These are phyloP conservation scores for Agonopterix alstromeriana DNA, from an alignment of 2,888 invertebrate species.

Conservation along the genomic window DNA sequence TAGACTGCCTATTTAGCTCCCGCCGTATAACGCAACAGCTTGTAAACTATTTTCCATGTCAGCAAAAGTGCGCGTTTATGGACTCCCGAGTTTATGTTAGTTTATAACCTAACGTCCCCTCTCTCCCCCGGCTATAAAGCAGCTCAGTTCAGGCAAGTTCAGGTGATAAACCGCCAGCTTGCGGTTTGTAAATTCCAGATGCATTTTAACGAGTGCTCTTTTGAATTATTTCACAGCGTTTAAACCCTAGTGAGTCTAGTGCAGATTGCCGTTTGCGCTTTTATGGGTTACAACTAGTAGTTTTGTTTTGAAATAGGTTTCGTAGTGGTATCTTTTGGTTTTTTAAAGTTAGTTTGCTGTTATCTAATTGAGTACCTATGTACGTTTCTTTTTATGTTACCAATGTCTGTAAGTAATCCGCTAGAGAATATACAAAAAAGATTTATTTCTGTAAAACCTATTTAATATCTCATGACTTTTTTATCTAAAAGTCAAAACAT, in stretches of 20 bases:
- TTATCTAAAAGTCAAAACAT: too few species aligned
- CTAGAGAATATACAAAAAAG: too few species aligned
- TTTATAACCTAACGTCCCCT: slow-evolving; percentile 22
- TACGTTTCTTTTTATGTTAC: too few species aligned
- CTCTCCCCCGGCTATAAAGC: slow-evolving; percentile 31
- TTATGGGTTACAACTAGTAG: slow-evolving; percentile 35
- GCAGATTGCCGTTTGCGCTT: slow-evolving; percentile 47
- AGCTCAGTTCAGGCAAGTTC: slow-evolving; percentile 36
- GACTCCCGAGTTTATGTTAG: slow-evolving; percentile 40
- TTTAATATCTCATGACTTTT: too few species aligned
- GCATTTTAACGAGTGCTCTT: slow-evolving; percentile 63
- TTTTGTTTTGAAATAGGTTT: not conserved
- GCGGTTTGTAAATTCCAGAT: slow-evolving; percentile 55
- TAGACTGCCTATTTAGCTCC: not conserved
- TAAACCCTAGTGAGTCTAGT: slow-evolving; percentile 37
- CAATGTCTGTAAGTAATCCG: too few species aligned
- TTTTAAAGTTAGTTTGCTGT: too few species aligned
- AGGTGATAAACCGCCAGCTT: slow-evolving; percentile 58
- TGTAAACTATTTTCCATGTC: slow-evolving; percentile 73
- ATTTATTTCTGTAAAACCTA: too few species aligned
- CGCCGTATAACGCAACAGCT: slow-evolving; percentile 45
- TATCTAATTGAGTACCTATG: too few species aligned
- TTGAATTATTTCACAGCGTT: slow-evolving; percentile 68
- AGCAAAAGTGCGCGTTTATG: slow-evolving; percentile 66
- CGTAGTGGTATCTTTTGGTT: too few species aligned